Percentiles rank a stretch among this genome's conserved stretches.
Evolutionary conservation across 1,140 invertebrate genomes (phyloP).

Genomic region (Agrilus planipennis): DNA sequence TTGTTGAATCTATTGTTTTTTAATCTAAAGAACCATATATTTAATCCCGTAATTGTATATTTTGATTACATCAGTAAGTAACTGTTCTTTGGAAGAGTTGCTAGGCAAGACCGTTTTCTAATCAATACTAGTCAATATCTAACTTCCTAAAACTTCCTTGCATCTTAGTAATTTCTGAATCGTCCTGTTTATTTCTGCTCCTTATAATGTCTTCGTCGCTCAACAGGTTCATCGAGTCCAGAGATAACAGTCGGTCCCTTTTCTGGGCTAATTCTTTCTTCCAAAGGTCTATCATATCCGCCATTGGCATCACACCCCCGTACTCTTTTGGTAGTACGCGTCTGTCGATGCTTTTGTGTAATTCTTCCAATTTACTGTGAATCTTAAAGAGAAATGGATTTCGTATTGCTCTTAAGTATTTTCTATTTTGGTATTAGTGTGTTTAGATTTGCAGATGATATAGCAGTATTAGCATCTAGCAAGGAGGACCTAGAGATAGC

Average conservation of each 20-base stretch:
- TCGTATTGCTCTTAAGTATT: too few species aligned
- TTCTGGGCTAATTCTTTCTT: slow-evolving; percentile 47
- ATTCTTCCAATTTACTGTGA: slow-evolving; percentile 48
- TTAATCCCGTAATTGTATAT: too few species aligned
- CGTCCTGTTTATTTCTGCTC: slow-evolving; percentile 40
- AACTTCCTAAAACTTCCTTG: slow-evolving; percentile 64
- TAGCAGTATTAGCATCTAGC: too few species aligned
- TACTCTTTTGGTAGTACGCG: slow-evolving; percentile 63
- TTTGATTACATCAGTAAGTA: too few species aligned
- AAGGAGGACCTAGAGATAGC: too few species aligned
- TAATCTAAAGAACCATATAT: too few species aligned
- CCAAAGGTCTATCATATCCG: slow-evolving; percentile 64
- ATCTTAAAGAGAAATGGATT: slow-evolving; percentile 46
- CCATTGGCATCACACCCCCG: slow-evolving; percentile 58
- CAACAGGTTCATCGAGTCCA: slow-evolving; percentile 46
- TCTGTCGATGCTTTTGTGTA: slow-evolving; percentile 48
- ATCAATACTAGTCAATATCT: slow-evolving; percentile 66
- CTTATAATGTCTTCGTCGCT: slow-evolving; percentile 49
- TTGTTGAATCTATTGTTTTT: too few species aligned
- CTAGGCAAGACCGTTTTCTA: too few species aligned
- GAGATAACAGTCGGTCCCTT: slow-evolving; percentile 41
- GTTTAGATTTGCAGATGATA: too few species aligned
- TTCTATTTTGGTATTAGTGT: too few species aligned
- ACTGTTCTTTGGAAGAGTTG: too few species aligned
- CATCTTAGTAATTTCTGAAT: slow-evolving; percentile 45